Percentiles rank a stretch among this genome's conserved stretches.
Evolutionary conservation across 2,888 invertebrate genomes (phyloP).

Genomic region (Drosophila putrida): DNA sequence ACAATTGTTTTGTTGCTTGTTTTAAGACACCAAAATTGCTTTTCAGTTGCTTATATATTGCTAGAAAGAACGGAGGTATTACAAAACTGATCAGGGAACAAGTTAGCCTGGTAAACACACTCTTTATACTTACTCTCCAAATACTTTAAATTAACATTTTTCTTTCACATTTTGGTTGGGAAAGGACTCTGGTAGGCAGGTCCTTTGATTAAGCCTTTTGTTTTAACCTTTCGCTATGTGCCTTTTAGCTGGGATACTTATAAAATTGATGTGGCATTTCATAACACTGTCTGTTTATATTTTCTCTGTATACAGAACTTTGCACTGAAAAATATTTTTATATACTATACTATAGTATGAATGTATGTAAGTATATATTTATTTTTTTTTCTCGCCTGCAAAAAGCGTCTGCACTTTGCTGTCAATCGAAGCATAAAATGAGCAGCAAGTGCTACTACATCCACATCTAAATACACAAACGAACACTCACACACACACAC

Average conservation of each 20-base stretch:
- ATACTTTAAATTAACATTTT: too few relatives aligned
- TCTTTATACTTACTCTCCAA: too few relatives aligned
- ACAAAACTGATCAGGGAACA: too few relatives aligned
- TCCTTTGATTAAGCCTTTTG: too few relatives aligned
- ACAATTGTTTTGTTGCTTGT: too few relatives aligned
- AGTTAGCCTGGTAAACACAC: too few relatives aligned
- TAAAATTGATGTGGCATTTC: conserved; percentile 23
- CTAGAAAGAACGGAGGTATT: too few relatives aligned
- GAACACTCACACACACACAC: conserved; percentile 11
- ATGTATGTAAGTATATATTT: neutral
- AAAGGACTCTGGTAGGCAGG: too few relatives aligned
- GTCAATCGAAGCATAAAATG: conserved; percentile 81
- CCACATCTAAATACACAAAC: conserved; percentile 49
- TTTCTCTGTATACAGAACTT: conserved; percentile 19
- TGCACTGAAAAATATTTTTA: conserved; percentile 6
- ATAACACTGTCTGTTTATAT: conserved; percentile 16
- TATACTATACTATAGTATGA: neutral
- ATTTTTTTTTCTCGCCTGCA: conserved; percentile 32
- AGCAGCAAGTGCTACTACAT: conserved; percentile 81
- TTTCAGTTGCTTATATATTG: too few relatives aligned
- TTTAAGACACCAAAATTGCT: too few relatives aligned
- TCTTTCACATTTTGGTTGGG: too few relatives aligned
- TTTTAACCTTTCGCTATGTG: neutral
- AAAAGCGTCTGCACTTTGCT: conserved; percentile 73
- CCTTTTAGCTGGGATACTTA: neutral